Conservation (phyloP, 2,888 invertebrate genomes). For the Eupithecia dodoneata region DNA sequence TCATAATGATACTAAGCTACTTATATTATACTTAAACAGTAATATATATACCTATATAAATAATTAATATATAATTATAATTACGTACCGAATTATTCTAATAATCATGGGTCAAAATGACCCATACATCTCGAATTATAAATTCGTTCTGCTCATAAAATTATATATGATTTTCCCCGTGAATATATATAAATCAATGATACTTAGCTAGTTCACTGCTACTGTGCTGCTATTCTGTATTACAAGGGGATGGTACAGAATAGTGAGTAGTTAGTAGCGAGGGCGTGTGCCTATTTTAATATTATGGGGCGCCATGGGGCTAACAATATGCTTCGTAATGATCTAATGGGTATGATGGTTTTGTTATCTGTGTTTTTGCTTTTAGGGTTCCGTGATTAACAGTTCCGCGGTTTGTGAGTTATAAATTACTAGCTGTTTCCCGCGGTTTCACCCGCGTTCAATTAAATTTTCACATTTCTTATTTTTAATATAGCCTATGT, state of each 20-base stretch:
- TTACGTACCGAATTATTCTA: no score
- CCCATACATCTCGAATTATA: background rate
- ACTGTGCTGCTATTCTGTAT: background rate
- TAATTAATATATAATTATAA: no score
- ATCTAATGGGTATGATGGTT: conserved; percentile 41
- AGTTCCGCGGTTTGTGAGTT: no score
- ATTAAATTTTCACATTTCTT: no score
- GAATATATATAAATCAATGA: background rate
- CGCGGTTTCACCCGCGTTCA: no score
- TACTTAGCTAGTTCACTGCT: background rate
- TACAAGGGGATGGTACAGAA: conserved; percentile 13
- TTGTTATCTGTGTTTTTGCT: conserved; percentile 22
- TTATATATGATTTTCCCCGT: background rate
- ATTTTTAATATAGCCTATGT: no score
- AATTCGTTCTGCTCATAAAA: background rate
- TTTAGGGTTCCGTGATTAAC: conserved; percentile 13
- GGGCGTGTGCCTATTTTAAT: conserved; percentile 31
- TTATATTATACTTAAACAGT: no score
- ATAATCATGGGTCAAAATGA: background rate
- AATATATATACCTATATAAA: no score
- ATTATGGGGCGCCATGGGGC: conserved; percentile 27
- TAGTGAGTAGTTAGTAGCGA: background rate
- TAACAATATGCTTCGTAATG: conserved; percentile 48
- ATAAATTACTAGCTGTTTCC: no score
- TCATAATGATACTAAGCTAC: no score